Percentiles rank a stretch among this genome's conserved stretches.
phyloP scores from a whole-genome alignment of 2,797 vertebrate genomes.

The Alca torda region DNA sequence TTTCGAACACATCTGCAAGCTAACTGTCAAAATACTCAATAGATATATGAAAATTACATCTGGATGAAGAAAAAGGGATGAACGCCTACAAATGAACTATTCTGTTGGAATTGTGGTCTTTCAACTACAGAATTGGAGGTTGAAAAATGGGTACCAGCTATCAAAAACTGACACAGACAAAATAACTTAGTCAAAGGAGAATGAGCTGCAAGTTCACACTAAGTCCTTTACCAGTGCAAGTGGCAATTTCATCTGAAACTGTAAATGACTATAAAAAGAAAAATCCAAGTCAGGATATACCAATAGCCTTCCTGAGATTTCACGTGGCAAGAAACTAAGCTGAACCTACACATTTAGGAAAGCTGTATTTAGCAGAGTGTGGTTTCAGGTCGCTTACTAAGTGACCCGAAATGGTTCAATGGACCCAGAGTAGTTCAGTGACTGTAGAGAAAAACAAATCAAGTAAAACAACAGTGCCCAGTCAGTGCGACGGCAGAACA shows the following conservation, averaged over 20 bases:
- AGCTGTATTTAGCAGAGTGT: not conserved
- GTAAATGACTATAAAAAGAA: not conserved
- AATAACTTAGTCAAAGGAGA: not conserved
- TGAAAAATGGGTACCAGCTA: not conserved
- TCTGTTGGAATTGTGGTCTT: not conserved
- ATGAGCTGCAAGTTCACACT: not conserved
- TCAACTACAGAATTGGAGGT: not conserved
- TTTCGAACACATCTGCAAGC: not conserved
- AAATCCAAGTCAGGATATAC: conserved; percentile 3
- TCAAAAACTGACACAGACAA: not conserved
- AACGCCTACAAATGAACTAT: not conserved
- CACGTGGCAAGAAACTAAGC: not conserved
- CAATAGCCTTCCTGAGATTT: not conserved
- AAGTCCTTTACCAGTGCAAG: not conserved
- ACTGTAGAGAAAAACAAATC: not conserved
- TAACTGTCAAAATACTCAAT: not conserved
- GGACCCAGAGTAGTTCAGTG: not conserved
- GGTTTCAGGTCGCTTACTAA: conserved; percentile 10
- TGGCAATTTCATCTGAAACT: not conserved
- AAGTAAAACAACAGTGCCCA: not conserved
- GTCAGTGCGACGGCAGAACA: not conserved
- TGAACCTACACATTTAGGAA: not conserved
- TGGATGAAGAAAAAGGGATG: not conserved
- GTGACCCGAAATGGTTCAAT: not conserved
- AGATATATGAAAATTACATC: not conserved